Evolutionary conservation across 2,113 vertebrate genomes (phyloP), one percentile per base, ranked within the genome.

Genomic region (Carassius auratus): DNA sequence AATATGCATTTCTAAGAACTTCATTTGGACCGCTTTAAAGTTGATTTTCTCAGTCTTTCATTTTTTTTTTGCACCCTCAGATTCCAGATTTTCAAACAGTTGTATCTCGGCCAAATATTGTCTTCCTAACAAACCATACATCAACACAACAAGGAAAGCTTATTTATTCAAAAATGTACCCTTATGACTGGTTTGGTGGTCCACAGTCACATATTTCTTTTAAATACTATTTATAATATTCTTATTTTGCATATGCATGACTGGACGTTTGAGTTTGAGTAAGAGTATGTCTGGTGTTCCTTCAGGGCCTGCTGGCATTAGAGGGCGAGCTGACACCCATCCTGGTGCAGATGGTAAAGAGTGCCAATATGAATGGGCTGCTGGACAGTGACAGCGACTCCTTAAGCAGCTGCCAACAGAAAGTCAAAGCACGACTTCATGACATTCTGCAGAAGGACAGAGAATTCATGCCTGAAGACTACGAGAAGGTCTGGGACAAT

Each of bases 261-360:
- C 30, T 19, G 30, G 26, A 69, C 1, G 1, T 4, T n/a, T 45
- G 71, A 74, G 38, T 45, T 1, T 0, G 33, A 23, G 9, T 21
- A 45, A 21, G 19, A 36, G 21, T 26, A 1, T 6, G 15, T 48
- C 26, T 76, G 81, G 3, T 86, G 48, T 55, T 52, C 45, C 12
- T 15, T 48, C 89, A 97, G 96, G 96, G 96, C 76, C 91, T 97
- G 1, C 88, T 97, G 86, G 96, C 96, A 13, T 91, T 97, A 86
- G 96, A 97, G 85, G 96, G 96, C 33, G 96, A 97, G 88, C 94
- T 97, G 81, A 97, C 96, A 2, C 96, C 96, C 85, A 97, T 97
- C 90, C 95, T 97, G 85, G 96, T 97, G 79, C 96, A 97, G 89
- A 97, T 97, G 96, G 96, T 97, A 71, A 97, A 97, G 93, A 97